Conservation (phyloP, 2,797 vertebrate species). For the Diplodus sargus region DNA sequence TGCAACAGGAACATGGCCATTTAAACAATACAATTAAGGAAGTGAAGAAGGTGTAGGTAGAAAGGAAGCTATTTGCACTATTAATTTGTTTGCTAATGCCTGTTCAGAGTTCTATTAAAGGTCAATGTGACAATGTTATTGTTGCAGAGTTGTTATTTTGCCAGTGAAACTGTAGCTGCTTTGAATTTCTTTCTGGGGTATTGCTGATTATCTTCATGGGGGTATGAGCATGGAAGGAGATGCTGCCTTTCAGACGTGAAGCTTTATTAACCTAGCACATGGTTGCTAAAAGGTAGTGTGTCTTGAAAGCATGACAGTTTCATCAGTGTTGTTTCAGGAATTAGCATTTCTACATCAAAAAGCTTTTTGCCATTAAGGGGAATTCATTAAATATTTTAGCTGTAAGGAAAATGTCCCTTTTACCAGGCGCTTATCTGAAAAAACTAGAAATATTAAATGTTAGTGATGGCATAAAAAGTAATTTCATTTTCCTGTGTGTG, state of each 20-base stretch:
- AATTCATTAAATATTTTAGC: slow-evolving; percentile 95
- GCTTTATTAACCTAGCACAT: slow-evolving; percentile 91
- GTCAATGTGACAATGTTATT: slow-evolving; percentile 20
- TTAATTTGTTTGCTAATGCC: not conserved
- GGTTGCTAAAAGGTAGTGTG: slow-evolving; percentile 94
- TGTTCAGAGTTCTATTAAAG: slow-evolving; percentile 10
- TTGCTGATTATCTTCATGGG: slow-evolving; percentile 22
- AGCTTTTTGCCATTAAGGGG: slow-evolving; percentile 95
- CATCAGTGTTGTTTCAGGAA: slow-evolving; percentile 96
- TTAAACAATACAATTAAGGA: not conserved
- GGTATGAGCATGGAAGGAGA: slow-evolving; percentile 45
- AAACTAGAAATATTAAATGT: slow-evolving; percentile 78
- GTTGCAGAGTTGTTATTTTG: slow-evolving; percentile 18
- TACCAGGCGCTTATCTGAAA: slow-evolving; percentile 79
- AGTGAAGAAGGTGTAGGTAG: not conserved
- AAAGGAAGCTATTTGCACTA: slow-evolving; percentile 6
- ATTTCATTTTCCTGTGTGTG: slow-evolving; percentile 73
- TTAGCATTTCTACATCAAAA: slow-evolving; percentile 99
- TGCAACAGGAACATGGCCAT: too few relatives aligned
- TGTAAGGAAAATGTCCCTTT: slow-evolving; percentile 89
- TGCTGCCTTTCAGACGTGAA: slow-evolving; percentile 85
- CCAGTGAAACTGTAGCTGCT: slow-evolving; percentile 6
- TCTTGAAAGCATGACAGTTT: slow-evolving; percentile 97
- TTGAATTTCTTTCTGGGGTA: slow-evolving; percentile 35
- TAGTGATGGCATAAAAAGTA: slow-evolving; percentile 77